Percentiles rank a stretch among this genome's conserved stretches.
Conservation (phyloP, 2,888 invertebrate species). For the Eristalinus aeneus region DNA sequence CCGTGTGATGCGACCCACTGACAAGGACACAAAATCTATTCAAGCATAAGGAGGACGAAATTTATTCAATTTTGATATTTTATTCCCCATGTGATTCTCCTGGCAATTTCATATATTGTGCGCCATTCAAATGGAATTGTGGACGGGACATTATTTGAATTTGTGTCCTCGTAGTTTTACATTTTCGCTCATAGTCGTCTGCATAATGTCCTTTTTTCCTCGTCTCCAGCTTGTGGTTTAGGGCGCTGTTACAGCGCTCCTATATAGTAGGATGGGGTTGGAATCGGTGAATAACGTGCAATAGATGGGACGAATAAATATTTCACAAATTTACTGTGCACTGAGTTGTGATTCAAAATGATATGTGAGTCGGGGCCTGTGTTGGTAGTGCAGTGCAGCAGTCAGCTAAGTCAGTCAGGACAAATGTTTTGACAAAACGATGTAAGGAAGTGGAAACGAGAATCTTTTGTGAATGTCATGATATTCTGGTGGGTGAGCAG, state of each 20-base stretch:
- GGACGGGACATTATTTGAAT: slow-evolving; percentile 69
- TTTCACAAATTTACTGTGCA: slow-evolving; percentile 58
- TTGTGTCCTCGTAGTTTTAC: slow-evolving; percentile 60
- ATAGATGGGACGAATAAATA: slow-evolving; percentile 65
- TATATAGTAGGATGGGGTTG: background rate
- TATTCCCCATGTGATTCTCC: slow-evolving; percentile 69
- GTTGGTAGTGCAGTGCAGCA: background rate
- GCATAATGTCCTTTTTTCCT: slow-evolving; percentile 48
- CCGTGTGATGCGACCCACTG: slow-evolving; percentile 48
- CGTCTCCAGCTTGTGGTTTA: background rate
- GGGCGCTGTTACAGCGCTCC: background rate
- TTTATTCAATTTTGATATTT: slow-evolving; percentile 72
- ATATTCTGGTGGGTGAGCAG: background rate
- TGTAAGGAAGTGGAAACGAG: background rate
- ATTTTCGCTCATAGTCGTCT: slow-evolving; percentile 48
- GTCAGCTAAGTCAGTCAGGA: slow-evolving; percentile 15
- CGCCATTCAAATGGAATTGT: slow-evolving; percentile 70
- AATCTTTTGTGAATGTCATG: background rate
- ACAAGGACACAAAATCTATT: slow-evolving; percentile 68
- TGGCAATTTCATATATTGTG: slow-evolving; percentile 71
- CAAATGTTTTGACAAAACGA: slow-evolving; percentile 19
- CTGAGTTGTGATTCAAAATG: slow-evolving; percentile 59
- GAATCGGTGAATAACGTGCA: slow-evolving; percentile 54
- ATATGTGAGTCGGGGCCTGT: slow-evolving; percentile 28
- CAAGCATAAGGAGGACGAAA: slow-evolving; percentile 68